These are phyloP conservation scores for Andrena marginata DNA, from an alignment of 2,888 invertebrate species.

Conservation along the genomic window DNA sequence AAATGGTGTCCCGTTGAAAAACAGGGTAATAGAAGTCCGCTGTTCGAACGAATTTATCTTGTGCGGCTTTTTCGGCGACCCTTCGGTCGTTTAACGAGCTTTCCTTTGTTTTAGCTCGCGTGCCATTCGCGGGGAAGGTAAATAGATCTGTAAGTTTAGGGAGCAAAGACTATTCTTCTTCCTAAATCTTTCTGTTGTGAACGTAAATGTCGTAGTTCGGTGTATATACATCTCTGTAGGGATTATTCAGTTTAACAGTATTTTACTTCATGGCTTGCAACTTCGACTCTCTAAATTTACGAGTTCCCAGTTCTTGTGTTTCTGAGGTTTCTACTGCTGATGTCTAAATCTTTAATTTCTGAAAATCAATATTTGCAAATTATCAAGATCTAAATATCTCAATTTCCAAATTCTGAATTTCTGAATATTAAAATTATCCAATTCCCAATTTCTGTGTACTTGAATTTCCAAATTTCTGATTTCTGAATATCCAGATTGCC, in stretches of 20 bases:
- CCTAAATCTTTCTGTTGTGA: neutral
- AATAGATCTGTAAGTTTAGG: conserved; percentile 1
- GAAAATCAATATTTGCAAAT: neutral
- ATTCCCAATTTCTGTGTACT: neutral
- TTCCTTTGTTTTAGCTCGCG: neutral
- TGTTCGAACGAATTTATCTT: conserved; percentile 21
- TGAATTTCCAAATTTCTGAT: neutral
- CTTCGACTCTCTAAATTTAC: no score
- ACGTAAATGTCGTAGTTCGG: no score
- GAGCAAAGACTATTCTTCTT: neutral
- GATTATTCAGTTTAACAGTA: no score
- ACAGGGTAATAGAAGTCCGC: conserved; percentile 6
- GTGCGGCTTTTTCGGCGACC: neutral
- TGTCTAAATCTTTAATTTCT: neutral
- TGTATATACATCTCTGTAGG: no score
- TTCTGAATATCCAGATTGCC: neutral
- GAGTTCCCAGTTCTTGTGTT: neutral
- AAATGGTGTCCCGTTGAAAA: conserved; percentile 15
- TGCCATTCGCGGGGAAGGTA: neutral
- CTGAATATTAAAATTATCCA: neutral
- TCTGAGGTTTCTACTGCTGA: neutral
- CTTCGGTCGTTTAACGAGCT: neutral
- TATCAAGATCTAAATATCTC: no score
- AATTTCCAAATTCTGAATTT: neutral
- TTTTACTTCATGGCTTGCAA: no score